Percentiles rank a stretch among this genome's conserved stretches.
Conservation (phyloP, 2,113 vertebrate species). For the Oreochromis aureus region DNA sequence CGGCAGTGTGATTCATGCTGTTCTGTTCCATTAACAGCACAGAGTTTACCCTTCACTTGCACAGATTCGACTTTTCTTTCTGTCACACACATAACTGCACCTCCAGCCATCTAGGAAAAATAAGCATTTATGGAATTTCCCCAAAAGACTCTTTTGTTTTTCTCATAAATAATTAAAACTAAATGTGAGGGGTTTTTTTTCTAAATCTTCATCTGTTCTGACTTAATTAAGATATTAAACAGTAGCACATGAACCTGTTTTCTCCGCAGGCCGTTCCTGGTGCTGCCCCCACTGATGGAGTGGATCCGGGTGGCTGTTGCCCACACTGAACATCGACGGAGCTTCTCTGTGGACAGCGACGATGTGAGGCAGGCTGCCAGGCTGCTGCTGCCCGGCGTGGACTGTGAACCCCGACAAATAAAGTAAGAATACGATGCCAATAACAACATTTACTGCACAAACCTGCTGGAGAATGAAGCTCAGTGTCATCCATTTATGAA, state of each 20-base stretch:
- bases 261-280: slow-evolving; percentile 86
- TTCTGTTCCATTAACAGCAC: neutral
- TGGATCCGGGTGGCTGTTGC: slow-evolving; percentile 96
- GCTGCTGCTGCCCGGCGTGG: slow-evolving; percentile 91
- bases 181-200: neutral
- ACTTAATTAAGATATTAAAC: neutral
- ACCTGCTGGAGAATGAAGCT: neutral
- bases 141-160: neutral
- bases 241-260: neutral
- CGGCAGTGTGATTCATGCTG: neutral
- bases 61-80: neutral
- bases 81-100: neutral
- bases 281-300: slow-evolving; percentile 96
- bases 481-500: neutral
- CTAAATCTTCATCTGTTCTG: neutral
- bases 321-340: slow-evolving; percentile 91
- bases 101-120: neutral
- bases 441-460: neutral
- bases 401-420: slow-evolving; percentile 95
- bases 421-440: slow-evolving; percentile 74
- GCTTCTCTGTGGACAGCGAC: slow-evolving; percentile 96
- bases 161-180: neutral
- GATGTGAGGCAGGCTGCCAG: slow-evolving; percentile 94
- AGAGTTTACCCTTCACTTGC: neutral
- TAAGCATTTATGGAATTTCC: neutral